Conservation (phyloP, 2,888 invertebrate genomes). For the Acronicta leporina region DNA sequence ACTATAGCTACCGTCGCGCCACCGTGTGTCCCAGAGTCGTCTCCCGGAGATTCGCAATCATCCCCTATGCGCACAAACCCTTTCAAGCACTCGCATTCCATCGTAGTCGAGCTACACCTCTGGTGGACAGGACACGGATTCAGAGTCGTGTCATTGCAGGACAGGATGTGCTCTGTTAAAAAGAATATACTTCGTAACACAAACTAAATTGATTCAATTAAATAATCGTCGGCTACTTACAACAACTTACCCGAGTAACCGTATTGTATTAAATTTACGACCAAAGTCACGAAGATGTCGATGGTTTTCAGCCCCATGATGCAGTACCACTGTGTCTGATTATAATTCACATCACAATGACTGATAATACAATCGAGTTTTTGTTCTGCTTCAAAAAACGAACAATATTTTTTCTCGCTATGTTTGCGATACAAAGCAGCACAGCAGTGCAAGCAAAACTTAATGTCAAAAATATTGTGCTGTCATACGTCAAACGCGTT, state of each 20-base stretch:
- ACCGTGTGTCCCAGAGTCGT: slow-evolving; percentile 54
- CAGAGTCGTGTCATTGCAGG: slow-evolving; percentile 75
- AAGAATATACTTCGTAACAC: slow-evolving; percentile 80
- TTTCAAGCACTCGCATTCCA: slow-evolving; percentile 71
- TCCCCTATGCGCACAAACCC: slow-evolving; percentile 70
- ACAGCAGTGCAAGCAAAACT: slow-evolving; percentile 72
- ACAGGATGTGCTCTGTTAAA: slow-evolving; percentile 87
- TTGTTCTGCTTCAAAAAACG: slow-evolving; percentile 64
- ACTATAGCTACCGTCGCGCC: slow-evolving; percentile 75
- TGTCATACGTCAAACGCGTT: slow-evolving; percentile 50
- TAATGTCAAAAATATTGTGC: slow-evolving; percentile 62
- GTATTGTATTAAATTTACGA: slow-evolving; percentile 76
- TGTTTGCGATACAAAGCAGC: slow-evolving; percentile 23
- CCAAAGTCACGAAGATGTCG: slow-evolving; percentile 73
- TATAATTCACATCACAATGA: slow-evolving; percentile 77
- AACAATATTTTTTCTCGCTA: slow-evolving; percentile 53
- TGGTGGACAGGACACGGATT: slow-evolving; percentile 72
- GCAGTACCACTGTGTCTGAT: slow-evolving; percentile 40
- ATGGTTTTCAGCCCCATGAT: slow-evolving; percentile 73
- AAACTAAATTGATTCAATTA: slow-evolving; percentile 87
- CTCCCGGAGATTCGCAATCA: slow-evolving; percentile 64
- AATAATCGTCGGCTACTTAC: slow-evolving; percentile 79
- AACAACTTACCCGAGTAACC: slow-evolving; percentile 80
- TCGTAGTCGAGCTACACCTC: slow-evolving; percentile 69
- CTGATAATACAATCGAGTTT: slow-evolving; percentile 50